These are phyloP conservation scores for Eidolon dupreanum DNA, from an alignment of 2,797 vertebrate species.

Conservation along the genomic window DNA sequence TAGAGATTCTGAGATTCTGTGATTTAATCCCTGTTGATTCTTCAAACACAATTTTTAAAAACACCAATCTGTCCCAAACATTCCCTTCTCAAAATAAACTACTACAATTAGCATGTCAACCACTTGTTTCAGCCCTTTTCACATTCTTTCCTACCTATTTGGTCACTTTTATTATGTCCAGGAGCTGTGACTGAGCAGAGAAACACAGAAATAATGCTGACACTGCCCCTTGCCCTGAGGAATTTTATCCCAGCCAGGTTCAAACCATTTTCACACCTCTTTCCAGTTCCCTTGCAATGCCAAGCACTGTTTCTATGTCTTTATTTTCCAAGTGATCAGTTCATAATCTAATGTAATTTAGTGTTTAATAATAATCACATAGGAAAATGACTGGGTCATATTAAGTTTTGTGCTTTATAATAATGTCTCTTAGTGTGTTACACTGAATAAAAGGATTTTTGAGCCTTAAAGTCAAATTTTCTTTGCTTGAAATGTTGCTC, in stretches of 20 bases:
- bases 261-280: not conserved
- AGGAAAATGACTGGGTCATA: not conserved
- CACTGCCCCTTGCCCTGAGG: not conserved
- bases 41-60: not conserved
- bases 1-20: not conserved
- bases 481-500: not conserved
- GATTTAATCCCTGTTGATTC: not conserved
- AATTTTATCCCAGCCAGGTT: not conserved
- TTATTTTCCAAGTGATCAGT: not conserved
- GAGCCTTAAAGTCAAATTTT: not conserved
- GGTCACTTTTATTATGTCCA: not conserved
- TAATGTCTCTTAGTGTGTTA: not conserved
- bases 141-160: not conserved
- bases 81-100: not conserved
- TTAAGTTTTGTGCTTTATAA: not conserved
- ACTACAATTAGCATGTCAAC: not conserved
- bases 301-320: accelerated
- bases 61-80: not conserved
- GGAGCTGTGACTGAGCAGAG: not conserved
- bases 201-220: not conserved
- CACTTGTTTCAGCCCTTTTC: not conserved
- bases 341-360: not conserved
- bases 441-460: not conserved
- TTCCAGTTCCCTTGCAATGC: not conserved
- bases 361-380: not conserved